Evolutionary conservation across 2,797 vertebrate species (phyloP).

Genomic region (Australoheros facetus): DNA sequence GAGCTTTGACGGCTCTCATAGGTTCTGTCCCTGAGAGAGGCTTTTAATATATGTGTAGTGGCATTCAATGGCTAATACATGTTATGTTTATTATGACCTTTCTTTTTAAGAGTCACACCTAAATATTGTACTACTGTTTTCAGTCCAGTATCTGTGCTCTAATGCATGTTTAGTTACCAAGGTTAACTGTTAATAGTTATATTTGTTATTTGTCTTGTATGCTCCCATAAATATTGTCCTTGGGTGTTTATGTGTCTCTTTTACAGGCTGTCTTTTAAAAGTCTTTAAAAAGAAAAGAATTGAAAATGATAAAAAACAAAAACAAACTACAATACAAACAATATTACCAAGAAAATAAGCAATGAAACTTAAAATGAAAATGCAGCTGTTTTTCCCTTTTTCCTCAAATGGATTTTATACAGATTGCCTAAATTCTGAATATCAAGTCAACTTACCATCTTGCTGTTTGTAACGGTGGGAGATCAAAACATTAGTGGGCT

Average conservation of each 20-base stretch:
- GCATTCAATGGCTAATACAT: too few species aligned
- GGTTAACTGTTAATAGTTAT: not conserved
- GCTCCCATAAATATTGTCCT: not conserved
- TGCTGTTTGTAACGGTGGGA: conserved; percentile 95
- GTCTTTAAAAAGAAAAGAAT: not conserved
- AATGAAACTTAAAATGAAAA: not conserved
- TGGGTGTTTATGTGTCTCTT: not conserved
- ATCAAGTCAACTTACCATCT: conserved; percentile 84
- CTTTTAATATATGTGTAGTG: not conserved
- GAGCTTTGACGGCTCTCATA: not conserved
- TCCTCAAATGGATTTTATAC: not conserved
- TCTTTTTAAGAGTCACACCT: not conserved
- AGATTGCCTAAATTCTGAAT: not conserved
- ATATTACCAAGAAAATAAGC: not conserved
- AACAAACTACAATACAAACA: not conserved
- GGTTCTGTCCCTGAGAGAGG: not conserved
- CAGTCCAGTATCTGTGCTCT: not conserved
- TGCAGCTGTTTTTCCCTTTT: not conserved
- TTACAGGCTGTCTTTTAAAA: not conserved
- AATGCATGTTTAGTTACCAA: not conserved
- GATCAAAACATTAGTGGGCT: conserved; percentile 92
- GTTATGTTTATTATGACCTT: too few species aligned
- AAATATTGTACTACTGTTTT: not conserved
- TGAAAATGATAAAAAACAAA: too few species aligned
- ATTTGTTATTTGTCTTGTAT: not conserved